These are phyloP conservation scores for Parauchenoglanis punctatus DNA, from an alignment of 2,797 vertebrate genomes.

Conservation along the genomic window DNA sequence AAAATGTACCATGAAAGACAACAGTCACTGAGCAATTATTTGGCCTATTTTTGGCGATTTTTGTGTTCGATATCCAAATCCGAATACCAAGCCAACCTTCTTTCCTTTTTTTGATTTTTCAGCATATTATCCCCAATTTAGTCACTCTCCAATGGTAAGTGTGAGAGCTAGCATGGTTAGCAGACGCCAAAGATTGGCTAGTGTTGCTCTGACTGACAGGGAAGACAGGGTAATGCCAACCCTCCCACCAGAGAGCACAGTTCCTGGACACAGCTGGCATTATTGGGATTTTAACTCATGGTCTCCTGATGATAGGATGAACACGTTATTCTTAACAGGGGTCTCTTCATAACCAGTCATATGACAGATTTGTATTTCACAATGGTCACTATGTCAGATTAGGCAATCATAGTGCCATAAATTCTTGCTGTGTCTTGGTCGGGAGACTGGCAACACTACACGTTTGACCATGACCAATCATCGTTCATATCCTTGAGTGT, in stretches of 20 bases:
- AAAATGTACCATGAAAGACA: slow-evolving; percentile 6
- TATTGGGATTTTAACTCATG: background rate
- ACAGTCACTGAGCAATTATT: background rate
- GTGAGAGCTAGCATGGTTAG: background rate
- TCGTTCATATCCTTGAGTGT: no score
- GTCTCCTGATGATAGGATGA: background rate
- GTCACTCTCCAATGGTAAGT: no score
- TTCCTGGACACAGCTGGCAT: background rate
- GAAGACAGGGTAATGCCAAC: background rate
- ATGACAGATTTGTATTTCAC: no score
- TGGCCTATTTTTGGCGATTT: background rate
- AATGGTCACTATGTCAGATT: no score
- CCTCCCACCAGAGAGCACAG: background rate
- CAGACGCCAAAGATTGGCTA: background rate
- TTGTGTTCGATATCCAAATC: background rate
- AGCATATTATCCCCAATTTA: background rate
- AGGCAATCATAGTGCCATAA: no score
- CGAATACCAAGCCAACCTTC: background rate
- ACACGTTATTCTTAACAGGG: background rate
- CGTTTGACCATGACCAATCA: no score
- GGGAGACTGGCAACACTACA: no score
- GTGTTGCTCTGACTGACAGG: background rate
- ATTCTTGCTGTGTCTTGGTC: no score
- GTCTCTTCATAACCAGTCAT: background rate
- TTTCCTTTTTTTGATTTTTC: background rate